Conservation (phyloP, 2,888 invertebrate genomes). For the Antheraea yamamai region DNA sequence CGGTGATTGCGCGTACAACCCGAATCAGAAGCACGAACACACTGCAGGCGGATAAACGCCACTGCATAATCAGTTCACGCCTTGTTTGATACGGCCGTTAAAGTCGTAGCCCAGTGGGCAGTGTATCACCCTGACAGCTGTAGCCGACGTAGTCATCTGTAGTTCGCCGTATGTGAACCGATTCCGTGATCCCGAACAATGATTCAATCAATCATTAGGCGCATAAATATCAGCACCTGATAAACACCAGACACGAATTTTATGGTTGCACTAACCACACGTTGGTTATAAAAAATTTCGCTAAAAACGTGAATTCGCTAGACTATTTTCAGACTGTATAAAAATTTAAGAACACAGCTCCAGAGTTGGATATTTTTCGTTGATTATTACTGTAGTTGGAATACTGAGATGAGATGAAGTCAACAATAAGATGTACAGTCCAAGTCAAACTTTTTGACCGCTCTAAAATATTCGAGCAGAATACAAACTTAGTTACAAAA, state of each 20-base stretch:
- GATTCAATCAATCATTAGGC: slow-evolving; percentile 66
- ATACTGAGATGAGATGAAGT: background rate
- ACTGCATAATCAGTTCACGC: slow-evolving; percentile 67
- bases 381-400: slow-evolving; percentile 20
- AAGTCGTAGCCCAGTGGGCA: slow-evolving; percentile 52
- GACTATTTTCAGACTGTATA: slow-evolving; percentile 39
- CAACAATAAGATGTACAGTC: background rate
- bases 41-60: slow-evolving; percentile 61
- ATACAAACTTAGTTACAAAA: too few species aligned
- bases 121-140: slow-evolving; percentile 41
- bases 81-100: slow-evolving; percentile 62
- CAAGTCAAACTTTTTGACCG: too few species aligned
- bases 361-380: slow-evolving; percentile 23
- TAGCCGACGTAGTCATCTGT: slow-evolving; percentile 25
- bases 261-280: slow-evolving; percentile 62
- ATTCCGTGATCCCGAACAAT: slow-evolving; percentile 58
- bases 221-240: slow-evolving; percentile 69
- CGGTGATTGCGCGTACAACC: slow-evolving; percentile 62
- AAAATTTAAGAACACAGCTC: slow-evolving; percentile 28
- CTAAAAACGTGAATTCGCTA: slow-evolving; percentile 57
- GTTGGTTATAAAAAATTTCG: slow-evolving; percentile 58
- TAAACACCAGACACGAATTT: slow-evolving; percentile 65
- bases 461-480: too few species aligned
- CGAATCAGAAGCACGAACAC: slow-evolving; percentile 47
- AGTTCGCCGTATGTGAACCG: slow-evolving; percentile 25